A percentile compares a stretch with the other conserved stretches of the same genome.
Conservation (phyloP, 2,113 vertebrate species). For the Ammodytes dubius region DNA sequence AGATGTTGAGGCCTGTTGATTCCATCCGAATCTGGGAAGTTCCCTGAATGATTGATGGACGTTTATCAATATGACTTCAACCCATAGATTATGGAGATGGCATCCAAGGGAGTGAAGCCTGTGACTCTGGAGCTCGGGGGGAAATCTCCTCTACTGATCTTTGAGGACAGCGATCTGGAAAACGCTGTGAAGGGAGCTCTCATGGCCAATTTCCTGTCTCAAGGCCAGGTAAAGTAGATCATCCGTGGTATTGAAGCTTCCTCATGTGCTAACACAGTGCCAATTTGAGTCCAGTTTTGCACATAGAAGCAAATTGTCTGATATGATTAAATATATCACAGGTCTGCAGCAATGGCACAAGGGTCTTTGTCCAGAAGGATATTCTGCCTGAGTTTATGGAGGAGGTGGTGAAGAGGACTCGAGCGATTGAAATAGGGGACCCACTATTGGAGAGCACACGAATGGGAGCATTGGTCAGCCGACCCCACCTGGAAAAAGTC, state of each 20-base stretch:
- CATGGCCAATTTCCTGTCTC: constrained; percentile 97
- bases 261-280: neutral
- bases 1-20: neutral
- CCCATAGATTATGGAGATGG: constrained; percentile 93
- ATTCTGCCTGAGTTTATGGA: constrained; percentile 90
- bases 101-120: constrained; percentile 91
- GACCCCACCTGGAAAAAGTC: constrained; percentile 90
- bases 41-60: neutral
- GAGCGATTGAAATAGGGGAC: constrained; percentile 92
- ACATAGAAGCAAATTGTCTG: neutral
- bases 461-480: constrained; percentile 95
- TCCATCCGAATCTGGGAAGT: neutral
- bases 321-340: constrained; percentile 62
- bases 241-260: neutral
- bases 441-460: constrained; percentile 92
- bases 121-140: constrained; percentile 97
- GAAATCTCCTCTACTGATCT: constrained; percentile 96
- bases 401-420: constrained; percentile 91
- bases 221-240: constrained; percentile 92
- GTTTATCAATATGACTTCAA: neutral
- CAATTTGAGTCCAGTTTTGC: neutral
- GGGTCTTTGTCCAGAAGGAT: constrained; percentile 93
- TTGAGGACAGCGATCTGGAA: constrained; percentile 90
- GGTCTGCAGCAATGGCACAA: constrained; percentile 96
- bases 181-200: constrained; percentile 94